Conservation (phyloP, 2,797 vertebrate genomes). For the Uromys caudimaculatus region DNA sequence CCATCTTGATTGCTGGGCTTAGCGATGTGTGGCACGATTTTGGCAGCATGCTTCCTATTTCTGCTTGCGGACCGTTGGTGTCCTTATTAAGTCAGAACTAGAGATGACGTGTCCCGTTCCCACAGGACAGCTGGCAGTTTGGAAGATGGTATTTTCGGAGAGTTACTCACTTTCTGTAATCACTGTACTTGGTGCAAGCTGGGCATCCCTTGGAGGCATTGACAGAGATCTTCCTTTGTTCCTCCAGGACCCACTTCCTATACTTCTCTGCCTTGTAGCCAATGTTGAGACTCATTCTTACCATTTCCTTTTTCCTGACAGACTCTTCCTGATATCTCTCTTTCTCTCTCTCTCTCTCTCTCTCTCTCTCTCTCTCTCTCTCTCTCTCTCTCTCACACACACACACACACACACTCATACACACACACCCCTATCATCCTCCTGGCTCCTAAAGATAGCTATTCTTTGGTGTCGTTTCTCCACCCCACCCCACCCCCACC, state of each 20-base stretch:
- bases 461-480: no score
- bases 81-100: constrained; percentile 56
- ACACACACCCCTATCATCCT: fast-evolving
- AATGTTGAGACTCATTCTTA: neutral
- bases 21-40: constrained; percentile 44
- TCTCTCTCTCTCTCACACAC: no score
- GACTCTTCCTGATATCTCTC: no score
- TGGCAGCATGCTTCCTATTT: constrained; percentile 34
- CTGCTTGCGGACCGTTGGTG: constrained; percentile 49
- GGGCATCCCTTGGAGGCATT: neutral
- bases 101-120: constrained; percentile 37
- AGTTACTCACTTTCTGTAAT: constrained; percentile 71
- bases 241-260: fast-evolving
- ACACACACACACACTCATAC: neutral
- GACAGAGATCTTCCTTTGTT: neutral
- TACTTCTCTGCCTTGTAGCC: neutral
- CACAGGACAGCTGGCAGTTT: constrained; percentile 75
- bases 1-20: neutral
- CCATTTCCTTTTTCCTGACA: neutral
- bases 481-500: fast-evolving
- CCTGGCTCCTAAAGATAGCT: fast-evolving
- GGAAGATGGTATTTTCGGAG: constrained; percentile 56
- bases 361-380: no score
- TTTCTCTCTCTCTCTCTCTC: no score
- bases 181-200: neutral